Evolutionary conservation across 1,140 invertebrate species (phyloP).

Genomic region (Pinna nobilis): DNA sequence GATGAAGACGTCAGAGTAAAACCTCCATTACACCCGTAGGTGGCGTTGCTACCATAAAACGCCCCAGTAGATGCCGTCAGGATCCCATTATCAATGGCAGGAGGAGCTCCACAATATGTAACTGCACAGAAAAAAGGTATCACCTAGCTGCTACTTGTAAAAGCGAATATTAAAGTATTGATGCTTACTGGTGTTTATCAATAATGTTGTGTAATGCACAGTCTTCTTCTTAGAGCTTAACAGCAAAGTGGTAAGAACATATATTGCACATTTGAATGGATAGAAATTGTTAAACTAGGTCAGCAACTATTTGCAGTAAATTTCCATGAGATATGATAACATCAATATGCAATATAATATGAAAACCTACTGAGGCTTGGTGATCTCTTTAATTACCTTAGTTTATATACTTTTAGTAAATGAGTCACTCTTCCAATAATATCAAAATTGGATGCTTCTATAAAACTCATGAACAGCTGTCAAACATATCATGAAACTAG

Average conservation of each 20-base stretch:
- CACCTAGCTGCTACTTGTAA: background rate
- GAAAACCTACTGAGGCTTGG: too few species aligned
- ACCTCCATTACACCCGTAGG: conserved; percentile 31
- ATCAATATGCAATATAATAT: too few species aligned
- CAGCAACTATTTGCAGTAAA: background rate
- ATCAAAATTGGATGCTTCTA: too few species aligned
- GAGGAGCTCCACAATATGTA: conserved; percentile 30
- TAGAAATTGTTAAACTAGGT: background rate
- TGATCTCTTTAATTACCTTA: too few species aligned
- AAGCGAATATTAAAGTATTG: background rate
- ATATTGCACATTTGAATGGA: background rate
- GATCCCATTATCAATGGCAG: conserved; percentile 19
- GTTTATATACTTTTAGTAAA: too few species aligned
- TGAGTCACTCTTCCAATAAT: too few species aligned
- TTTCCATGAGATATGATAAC: too few species aligned
- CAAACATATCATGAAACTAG: too few species aligned
- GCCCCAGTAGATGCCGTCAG: conserved; percentile 9
- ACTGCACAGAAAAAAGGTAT: conserved; percentile 15
- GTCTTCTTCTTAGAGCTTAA: background rate
- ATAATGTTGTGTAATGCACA: background rate
- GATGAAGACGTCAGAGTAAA: conserved; percentile 20
- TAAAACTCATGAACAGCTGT: too few species aligned
- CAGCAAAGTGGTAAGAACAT: background rate
- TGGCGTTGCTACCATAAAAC: conserved; percentile 23
- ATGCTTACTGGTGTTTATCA: background rate